phyloP scores from a whole-genome alignment of 1,140 invertebrate genomes.

The Zaprionus nigranus region DNA sequence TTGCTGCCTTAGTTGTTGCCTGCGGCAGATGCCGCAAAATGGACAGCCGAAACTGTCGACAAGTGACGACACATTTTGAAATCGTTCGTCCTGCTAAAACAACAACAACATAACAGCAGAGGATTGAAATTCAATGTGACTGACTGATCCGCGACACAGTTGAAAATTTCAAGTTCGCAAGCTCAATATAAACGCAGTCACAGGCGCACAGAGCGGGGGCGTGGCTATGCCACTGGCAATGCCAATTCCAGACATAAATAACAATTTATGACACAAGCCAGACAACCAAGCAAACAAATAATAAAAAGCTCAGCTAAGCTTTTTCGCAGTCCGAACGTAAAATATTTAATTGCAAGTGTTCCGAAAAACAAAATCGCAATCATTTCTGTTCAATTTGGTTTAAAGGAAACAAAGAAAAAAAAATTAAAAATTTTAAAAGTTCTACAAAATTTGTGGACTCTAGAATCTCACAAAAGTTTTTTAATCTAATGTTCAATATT shows the following conservation, averaged over 20 bases:
- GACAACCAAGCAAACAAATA: conserved; percentile 51
- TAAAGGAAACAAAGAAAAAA: background rate
- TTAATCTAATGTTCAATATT: background rate
- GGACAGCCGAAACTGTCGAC: conserved; percentile 16
- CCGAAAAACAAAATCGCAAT: conserved; percentile 7
- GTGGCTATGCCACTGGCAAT: conserved; percentile 11
- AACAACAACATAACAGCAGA: background rate
- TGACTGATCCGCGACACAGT: conserved; percentile 27
- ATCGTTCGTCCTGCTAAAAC: background rate
- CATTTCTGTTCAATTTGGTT: background rate
- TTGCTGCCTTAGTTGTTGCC: conserved; percentile 9
- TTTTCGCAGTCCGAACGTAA: conserved; percentile 31
- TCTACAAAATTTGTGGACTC: background rate
- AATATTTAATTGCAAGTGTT: conserved; percentile 41
- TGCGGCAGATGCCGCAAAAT: background rate
- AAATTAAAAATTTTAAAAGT: background rate
- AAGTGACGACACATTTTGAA: conserved; percentile 32
- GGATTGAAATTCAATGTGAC: conserved; percentile 17
- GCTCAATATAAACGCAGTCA: conserved; percentile 43
- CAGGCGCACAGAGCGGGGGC: conserved; percentile 23
- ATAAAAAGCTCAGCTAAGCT: conserved; percentile 40
- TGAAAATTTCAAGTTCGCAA: conserved; percentile 41
- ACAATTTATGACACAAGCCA: conserved; percentile 55
- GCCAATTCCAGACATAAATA: conserved; percentile 52
- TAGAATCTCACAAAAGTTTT: background rate